Percentiles rank a stretch among this genome's conserved stretches.
Conservation (phyloP, 2,888 invertebrate genomes). For the Patella depressa region DNA sequence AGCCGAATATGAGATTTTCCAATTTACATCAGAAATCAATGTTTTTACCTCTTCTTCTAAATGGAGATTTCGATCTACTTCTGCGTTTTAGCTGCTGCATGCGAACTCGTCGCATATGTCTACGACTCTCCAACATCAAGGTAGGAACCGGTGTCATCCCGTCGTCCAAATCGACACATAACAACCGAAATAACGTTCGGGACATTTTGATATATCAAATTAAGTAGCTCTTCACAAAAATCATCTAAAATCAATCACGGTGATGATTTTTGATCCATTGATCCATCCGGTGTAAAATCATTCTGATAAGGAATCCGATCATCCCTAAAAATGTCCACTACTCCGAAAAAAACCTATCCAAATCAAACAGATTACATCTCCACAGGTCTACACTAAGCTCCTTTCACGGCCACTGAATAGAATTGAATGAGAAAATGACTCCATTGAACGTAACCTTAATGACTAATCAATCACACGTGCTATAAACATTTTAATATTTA, state of each 20-base stretch:
- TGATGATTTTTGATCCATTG: background rate
- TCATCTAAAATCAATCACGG: too few species aligned
- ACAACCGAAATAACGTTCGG: constrained; percentile 8
- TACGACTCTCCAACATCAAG: background rate
- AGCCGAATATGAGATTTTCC: too few species aligned
- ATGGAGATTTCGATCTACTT: background rate
- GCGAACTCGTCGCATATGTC: background rate
- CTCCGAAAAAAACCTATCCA: too few species aligned
- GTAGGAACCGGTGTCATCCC: background rate
- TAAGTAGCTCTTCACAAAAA: too few species aligned
- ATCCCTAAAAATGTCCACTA: too few species aligned
- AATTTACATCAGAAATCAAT: background rate
- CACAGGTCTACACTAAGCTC: too few species aligned
- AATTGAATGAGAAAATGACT: too few species aligned
- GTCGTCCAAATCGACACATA: constrained; percentile 14
- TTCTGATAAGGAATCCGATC: background rate
- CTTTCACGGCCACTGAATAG: too few species aligned
- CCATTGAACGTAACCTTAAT: too few species aligned
- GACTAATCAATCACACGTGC: too few species aligned
- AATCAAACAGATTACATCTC: too few species aligned
- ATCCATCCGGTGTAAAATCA: background rate
- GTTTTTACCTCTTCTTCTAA: constrained; percentile 11
- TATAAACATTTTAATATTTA: too few species aligned
- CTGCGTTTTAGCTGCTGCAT: background rate
- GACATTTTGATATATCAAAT: background rate